These are phyloP conservation scores for Mercenaria mercenaria DNA, from an alignment of 1,140 invertebrate genomes.

Conservation along the genomic window DNA sequence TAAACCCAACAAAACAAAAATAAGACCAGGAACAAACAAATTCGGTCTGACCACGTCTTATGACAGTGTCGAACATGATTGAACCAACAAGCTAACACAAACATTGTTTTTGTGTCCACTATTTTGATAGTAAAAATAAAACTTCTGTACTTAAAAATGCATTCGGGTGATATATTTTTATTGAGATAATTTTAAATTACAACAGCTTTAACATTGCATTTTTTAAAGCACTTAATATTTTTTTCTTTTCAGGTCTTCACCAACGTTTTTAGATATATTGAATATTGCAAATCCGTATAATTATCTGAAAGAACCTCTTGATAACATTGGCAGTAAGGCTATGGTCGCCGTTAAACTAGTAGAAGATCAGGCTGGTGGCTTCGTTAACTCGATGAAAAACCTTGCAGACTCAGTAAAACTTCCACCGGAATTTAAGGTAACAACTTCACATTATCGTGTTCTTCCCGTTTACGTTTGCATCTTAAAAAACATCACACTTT, in stretches of 20 bases:
- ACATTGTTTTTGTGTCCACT: not conserved
- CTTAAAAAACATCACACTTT: not conserved
- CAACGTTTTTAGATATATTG: slow-evolving; percentile 3
- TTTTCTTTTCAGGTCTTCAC: not conserved
- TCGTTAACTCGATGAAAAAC: slow-evolving; percentile 25
- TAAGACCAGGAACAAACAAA: too few species aligned
- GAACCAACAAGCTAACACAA: too few species aligned
- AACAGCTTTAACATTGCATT: not conserved
- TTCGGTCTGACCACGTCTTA: too few species aligned
- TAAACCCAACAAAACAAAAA: too few species aligned
- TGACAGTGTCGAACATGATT: too few species aligned
- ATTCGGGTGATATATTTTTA: not conserved
- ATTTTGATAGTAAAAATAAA: not conserved
- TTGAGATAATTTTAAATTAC: too few species aligned
- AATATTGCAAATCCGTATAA: slow-evolving; percentile 32
- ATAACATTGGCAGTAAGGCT: not conserved
- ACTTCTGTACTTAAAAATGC: not conserved
- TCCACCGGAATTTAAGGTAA: not conserved
- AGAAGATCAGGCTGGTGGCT: not conserved
- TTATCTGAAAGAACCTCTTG: slow-evolving; percentile 10
- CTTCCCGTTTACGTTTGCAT: not conserved
- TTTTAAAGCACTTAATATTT: not conserved
- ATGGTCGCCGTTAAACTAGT: not conserved
- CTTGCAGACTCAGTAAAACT: not conserved
- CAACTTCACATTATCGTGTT: not conserved